Percentiles rank a stretch among this genome's conserved stretches.
Evolutionary conservation across 1,140 invertebrate species (phyloP).

Genomic region (Macrosteles quadrilineatus): DNA sequence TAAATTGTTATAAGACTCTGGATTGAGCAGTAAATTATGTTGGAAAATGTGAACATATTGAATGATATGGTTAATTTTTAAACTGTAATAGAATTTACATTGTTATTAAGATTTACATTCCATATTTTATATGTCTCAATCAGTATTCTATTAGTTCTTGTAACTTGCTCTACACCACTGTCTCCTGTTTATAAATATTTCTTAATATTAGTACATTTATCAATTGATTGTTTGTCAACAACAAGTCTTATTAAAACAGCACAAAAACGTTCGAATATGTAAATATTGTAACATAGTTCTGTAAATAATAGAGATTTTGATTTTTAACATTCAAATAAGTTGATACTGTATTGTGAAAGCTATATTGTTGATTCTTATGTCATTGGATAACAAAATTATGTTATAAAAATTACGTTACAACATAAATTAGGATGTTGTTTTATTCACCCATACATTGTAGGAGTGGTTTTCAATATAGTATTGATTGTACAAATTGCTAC

Average conservation of each 20-base stretch:
- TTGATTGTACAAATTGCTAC: too few relatives aligned
- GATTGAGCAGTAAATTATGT: too few relatives aligned
- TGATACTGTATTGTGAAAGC: constrained; percentile 11
- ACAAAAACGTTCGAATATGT: constrained; percentile 2
- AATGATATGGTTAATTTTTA: background rate
- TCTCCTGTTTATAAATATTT: too few relatives aligned
- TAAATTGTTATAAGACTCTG: too few relatives aligned
- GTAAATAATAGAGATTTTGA: constrained; percentile 25
- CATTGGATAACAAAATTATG: constrained; percentile 16
- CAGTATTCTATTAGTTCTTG: too few relatives aligned
- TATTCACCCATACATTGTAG: too few relatives aligned
- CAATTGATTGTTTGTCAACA: too few relatives aligned
- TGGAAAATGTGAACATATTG: background rate
- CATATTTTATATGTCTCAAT: too few relatives aligned
- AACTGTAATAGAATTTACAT: background rate
- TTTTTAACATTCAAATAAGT: constrained; percentile 19
- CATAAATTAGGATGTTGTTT: background rate
- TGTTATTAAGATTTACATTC: too few relatives aligned
- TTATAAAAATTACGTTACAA: constrained; percentile 24
- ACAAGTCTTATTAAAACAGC: background rate
- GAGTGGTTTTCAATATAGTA: too few relatives aligned
- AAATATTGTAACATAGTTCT: constrained; percentile 27
- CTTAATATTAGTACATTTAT: too few relatives aligned
- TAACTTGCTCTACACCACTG: too few relatives aligned
- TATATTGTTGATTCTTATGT: constrained; percentile 29